Evolutionary conservation across 2,888 invertebrate species (phyloP), one percentile per base, ranked within the genome.

Genomic region (Anticlea derivata): DNA sequence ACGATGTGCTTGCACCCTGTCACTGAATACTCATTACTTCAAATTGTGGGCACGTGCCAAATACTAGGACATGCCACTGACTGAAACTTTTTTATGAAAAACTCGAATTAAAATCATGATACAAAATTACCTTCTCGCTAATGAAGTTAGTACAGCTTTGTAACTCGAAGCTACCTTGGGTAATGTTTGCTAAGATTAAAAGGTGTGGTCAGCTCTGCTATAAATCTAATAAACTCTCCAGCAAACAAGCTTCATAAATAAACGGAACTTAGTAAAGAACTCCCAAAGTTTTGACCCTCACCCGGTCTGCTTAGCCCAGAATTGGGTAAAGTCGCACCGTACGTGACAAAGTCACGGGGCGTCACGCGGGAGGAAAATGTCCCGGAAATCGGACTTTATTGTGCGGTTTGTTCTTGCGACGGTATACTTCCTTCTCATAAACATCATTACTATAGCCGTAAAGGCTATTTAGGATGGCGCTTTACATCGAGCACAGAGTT

Each of bases 241-340:
- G 26, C 22, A 41, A 52, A 49, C 44, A 44, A 44, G 39, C 43
- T 52, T 22, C 13, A 33, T 52, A 52, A 52, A 47, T 47, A 47
- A 51, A 22, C 24, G 31, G 6, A 35, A 47, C 47, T 41, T 31
- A 1, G 37, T 20, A 45, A 43, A 52, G 33, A 44, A 44, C 40
- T 43, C 11, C 8, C 4, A 11, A 48, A 44, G 23, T 34, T 52
- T 43, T 31, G 52, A 43, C 46, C 52, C 38, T 44, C 29, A 7
- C 46, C 11, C 29, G 34, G 38, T 29, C 24, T 38, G 31, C 1
- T 50, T 43, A 37, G 34, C 41, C 13, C 34, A 11, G 38, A 41
- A 43, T 50, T 43, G 43, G 43, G 37, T 31, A 37, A 40, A 45
- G 27, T 38, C 23, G 13, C 23, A 7, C n/a, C 24, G 27, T 27